Base-by-base conservation (phyloP, 2,888 invertebrate genomes). In the Agapetus fuscipes region DNA sequence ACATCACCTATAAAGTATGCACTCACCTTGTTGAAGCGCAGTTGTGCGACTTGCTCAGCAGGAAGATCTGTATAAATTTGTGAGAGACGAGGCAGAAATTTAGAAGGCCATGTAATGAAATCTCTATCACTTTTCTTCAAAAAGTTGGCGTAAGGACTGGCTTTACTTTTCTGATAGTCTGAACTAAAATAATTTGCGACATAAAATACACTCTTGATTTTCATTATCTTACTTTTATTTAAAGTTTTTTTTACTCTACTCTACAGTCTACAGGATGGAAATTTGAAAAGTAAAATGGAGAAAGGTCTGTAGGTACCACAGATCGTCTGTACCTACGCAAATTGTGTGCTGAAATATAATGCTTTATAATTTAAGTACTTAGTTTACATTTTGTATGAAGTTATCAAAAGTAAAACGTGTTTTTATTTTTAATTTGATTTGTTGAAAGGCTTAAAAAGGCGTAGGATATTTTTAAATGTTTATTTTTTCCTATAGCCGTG, bases 101-200 rank as follows among this genome's bases (percentile, higher is more conserved):
- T 63, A 0, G 70, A 70, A 2, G 65, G 60, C 69, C 69, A 70
- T 41, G 62, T 66, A 13, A 70, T 69, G 64, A 68, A 67, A 41
- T 69, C 69, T 2, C 64, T 64, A 53, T 67, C 67, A 2, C 66
- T 64, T 47, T 63, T 57, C 41, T 60, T 60, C 9, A 70, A 33
- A n/a, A 37, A 11, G 3, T 33, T 39, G 3, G 37, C 17, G 30
- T 39, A 43, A n/a, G 31, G 37, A 11, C 17, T 28, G 9, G 37
- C 27, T 25, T 31, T 30, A n/a, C 15, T 26, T 7, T 15, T 20
- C 9, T 20, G 20, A 4, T n/a, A n/a, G n/a, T n/a, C n/a, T n/a
- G n/a, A n/a, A n/a, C n/a, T n/a, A n/a, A n/a, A n/a, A n/a, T n/a
- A n/a, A n/a, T n/a, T n/a, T n/a, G n/a, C n/a, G n/a, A n/a, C n/a